phyloP scores from a whole-genome alignment of 2,888 invertebrate species.

The Eurytoma adleriae region DNA sequence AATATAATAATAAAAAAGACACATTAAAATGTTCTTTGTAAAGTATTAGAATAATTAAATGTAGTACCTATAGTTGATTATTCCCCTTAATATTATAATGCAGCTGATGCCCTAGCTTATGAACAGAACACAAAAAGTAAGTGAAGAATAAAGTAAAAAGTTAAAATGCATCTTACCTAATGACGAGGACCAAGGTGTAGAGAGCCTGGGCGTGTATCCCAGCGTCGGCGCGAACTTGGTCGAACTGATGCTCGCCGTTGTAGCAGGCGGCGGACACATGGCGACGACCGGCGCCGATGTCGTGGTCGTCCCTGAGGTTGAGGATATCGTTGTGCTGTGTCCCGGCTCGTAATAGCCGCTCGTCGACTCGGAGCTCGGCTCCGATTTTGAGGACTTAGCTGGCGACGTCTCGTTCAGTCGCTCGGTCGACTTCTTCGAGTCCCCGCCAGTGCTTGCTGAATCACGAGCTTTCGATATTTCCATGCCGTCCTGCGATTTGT shows the following conservation, averaged over 20 bases:
- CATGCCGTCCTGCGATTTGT: conserved; percentile 1
- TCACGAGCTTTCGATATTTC: conserved; percentile 24
- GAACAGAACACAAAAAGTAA: not conserved
- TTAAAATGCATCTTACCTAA: conserved; percentile 29
- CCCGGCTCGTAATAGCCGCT: conserved; percentile 6
- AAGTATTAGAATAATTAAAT: too few relatives aligned
- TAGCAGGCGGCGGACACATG: conserved; percentile 53
- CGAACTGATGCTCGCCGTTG: conserved; percentile 21
- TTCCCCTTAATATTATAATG: not conserved
- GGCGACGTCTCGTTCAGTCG: not conserved
- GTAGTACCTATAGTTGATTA: not conserved
- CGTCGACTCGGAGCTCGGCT: conserved; percentile 15
- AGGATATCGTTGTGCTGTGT: conserved; percentile 7
- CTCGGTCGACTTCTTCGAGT: conserved; percentile 1
- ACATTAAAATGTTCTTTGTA: too few relatives aligned
- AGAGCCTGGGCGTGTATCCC: conserved; percentile 49
- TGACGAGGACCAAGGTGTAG: conserved; percentile 39
- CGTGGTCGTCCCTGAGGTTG: conserved; percentile 4
- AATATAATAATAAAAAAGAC: too few relatives aligned
- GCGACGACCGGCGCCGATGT: conserved; percentile 29
- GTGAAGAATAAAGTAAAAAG: not conserved
- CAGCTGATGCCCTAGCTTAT: too few relatives aligned
- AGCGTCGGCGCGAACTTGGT: conserved; percentile 35
- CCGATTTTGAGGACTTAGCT: conserved; percentile 22
- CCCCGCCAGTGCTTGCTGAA: conserved; percentile 5